phyloP scores from a whole-genome alignment of 2,888 invertebrate species.

The Nomada hirtipes region DNA sequence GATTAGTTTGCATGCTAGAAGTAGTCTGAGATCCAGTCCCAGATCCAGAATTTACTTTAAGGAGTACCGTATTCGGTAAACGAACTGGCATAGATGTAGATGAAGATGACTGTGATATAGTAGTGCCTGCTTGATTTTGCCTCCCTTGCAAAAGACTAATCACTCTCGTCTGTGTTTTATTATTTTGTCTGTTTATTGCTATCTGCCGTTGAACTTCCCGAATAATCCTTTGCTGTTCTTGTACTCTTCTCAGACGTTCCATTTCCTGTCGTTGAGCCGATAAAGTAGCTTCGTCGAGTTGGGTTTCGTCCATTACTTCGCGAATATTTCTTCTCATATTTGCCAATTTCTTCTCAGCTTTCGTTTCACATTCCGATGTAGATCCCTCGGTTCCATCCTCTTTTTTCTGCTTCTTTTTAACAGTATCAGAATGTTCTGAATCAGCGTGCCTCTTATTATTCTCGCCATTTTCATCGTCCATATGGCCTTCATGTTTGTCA shows the following conservation, averaged over 20 bases:
- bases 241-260: slow-evolving; percentile 93
- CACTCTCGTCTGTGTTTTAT: slow-evolving; percentile 89
- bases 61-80: slow-evolving; percentile 80
- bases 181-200: slow-evolving; percentile 89
- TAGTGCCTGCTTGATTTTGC: slow-evolving; percentile 78
- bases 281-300: slow-evolving; percentile 95
- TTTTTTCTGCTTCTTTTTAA: slow-evolving; percentile 81
- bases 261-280: slow-evolving; percentile 97
- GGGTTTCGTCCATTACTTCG: slow-evolving; percentile 97
- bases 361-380: slow-evolving; percentile 79
- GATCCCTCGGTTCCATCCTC: slow-evolving; percentile 83
- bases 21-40: slow-evolving; percentile 68
- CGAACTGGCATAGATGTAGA: slow-evolving; percentile 78
- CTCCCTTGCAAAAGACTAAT: slow-evolving; percentile 90
- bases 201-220: slow-evolving; percentile 93
- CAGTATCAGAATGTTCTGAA: slow-evolving; percentile 77
- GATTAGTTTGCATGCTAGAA: slow-evolving; percentile 69
- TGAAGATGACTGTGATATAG: slow-evolving; percentile 77
- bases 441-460: slow-evolving; percentile 83
- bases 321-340: slow-evolving; percentile 94
- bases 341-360: slow-evolving; percentile 82
- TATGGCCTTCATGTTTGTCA: slow-evolving; percentile 73
- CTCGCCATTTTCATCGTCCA: slow-evolving; percentile 78
- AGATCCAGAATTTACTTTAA: slow-evolving; percentile 80
- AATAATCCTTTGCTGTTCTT: slow-evolving; percentile 93